Base-by-base conservation (phyloP, 1,140 invertebrate species). In the Lordiphosa collinella region DNA sequence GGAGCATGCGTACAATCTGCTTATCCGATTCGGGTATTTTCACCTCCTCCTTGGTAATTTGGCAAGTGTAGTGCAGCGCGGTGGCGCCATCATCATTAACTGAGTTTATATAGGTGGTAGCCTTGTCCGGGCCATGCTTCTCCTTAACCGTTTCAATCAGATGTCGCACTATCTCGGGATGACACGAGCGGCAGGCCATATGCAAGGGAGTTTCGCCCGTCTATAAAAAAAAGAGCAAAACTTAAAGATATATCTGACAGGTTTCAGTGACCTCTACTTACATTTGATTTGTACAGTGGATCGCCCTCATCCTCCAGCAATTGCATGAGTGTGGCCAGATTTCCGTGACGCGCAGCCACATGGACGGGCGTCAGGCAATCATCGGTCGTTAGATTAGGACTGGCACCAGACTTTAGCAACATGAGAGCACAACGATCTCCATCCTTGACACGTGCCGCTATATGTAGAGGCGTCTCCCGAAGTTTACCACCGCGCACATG, bases 381-480 rank as follows among this genome's bases (percentile, higher is more conserved):
- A 89, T 99, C 94, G 6, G 94, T 96, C 1, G 92, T 92, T 49
- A 96, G 92, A 90, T 99, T 99, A 0, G 98, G 95, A 61, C 97
- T 95, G 7, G 98, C 98, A 3, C 98, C 98, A 9, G 96, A 98
- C 90, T 99, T 99, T 3, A 99, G 90, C 57, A 99, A 90, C 97
- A 99, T 99, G 58, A 99, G 92, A 7, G 97, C 98, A 90, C 98
- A 99, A 89, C 96, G 94, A 84, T 99, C 97, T 41, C 97, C 97
- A 78, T 97, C 97, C 51, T 93, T 93, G 32, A 98, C 96, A 53
- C 97, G 91, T 1, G 98, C 95, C 9, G 97, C 97, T 60, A 99
- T 98, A 87, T 99, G 98, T 31, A 99, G 91, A 2, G 98, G 96
- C 0, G 98, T 99, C 90, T 99, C 97, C 13, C 94, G 92, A 54